Conservation (phyloP, 1,140 invertebrate genomes). For the Melipona quadrifasciata region DNA sequence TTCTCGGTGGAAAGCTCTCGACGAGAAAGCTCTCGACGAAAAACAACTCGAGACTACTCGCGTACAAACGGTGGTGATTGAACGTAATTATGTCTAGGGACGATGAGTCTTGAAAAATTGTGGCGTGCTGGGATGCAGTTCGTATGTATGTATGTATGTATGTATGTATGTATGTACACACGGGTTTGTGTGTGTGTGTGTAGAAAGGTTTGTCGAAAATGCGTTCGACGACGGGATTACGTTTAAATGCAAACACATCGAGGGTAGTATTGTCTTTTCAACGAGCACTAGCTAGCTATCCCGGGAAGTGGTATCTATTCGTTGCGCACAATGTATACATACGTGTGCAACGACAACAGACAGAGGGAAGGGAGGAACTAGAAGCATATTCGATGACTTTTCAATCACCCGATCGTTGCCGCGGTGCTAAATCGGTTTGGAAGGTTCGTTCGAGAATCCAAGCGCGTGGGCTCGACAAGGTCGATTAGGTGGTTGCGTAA, state of each 20-base stretch:
- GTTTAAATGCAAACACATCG: background rate
- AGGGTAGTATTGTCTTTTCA: background rate
- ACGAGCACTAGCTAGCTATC: background rate
- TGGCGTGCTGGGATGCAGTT: background rate
- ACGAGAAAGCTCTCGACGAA: background rate
- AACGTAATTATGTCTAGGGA: background rate
- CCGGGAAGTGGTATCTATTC: background rate
- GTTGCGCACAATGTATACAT: background rate
- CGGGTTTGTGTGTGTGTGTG: background rate
- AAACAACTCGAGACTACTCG: background rate
- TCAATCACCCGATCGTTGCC: background rate
- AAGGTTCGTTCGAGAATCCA: background rate
- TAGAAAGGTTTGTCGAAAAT: background rate
- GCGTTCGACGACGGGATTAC: background rate
- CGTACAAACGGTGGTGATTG: background rate
- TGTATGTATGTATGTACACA: too few species aligned
- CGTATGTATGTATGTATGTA: too few species aligned
- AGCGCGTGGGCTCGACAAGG: background rate
- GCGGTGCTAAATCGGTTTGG: background rate
- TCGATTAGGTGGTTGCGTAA: background rate
- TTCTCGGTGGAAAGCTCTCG: background rate
- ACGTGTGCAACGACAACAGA: background rate
- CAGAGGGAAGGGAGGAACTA: background rate
- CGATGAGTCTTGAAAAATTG: slow-evolving; percentile 3
- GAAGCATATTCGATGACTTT: slow-evolving; percentile 37